These are phyloP conservation scores for Corapipo altera DNA, from an alignment of 2,113 vertebrate species.

Conservation along the genomic window DNA sequence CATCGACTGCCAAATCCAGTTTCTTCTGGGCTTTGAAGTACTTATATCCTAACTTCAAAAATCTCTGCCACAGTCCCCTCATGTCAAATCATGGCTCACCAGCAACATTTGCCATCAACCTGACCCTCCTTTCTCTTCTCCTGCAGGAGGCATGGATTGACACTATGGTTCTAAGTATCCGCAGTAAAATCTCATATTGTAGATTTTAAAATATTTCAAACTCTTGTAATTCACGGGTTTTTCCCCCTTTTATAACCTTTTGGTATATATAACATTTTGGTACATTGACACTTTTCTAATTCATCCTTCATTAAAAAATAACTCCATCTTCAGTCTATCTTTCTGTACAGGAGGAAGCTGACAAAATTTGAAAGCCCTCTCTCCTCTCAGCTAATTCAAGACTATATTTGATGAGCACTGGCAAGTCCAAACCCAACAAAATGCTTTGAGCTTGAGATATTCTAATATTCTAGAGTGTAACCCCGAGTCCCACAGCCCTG, in stretches of 20 bases:
- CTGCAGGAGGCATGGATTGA: background rate
- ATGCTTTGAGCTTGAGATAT: background rate
- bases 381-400: background rate
- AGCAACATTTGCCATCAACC: background rate
- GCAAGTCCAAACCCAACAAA: background rate
- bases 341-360: background rate
- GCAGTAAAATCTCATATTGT: background rate
- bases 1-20: constrained; percentile 12
- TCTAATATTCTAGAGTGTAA: background rate
- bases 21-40: constrained; percentile 4
- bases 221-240: background rate
- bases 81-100: background rate
- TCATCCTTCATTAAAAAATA: background rate
- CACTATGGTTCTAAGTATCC: background rate
- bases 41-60: background rate
- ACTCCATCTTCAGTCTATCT: background rate
- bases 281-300: background rate
- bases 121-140: background rate
- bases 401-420: background rate
- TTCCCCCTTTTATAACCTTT: background rate
- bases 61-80: background rate
- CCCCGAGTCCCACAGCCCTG: background rate
- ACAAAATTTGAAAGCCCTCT: background rate
- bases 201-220: background rate
- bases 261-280: background rate